These are phyloP conservation scores for Erythrocercus mccallii DNA, from an alignment of 2,113 vertebrate species.

Conservation along the genomic window DNA sequence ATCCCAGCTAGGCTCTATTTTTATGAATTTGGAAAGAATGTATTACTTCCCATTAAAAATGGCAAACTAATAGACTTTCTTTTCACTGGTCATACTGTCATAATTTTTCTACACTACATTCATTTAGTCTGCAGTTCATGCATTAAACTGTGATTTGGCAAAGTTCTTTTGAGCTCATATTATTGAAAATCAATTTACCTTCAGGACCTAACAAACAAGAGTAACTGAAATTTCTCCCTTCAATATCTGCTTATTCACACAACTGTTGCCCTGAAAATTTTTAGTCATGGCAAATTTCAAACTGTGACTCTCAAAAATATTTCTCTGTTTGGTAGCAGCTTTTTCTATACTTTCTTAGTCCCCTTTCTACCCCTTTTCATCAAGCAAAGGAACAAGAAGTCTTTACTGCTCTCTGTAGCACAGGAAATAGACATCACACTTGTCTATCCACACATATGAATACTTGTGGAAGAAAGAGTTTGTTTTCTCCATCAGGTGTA, in stretches of 20 bases:
- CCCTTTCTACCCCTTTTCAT: neutral
- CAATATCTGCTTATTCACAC: neutral
- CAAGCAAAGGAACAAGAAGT: neutral
- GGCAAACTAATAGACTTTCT: neutral
- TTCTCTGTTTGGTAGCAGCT: neutral
- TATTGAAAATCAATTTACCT: neutral
- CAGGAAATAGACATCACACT: neutral
- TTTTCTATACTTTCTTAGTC: neutral
- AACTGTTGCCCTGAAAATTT: neutral
- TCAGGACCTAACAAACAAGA: neutral
- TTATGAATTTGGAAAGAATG: neutral
- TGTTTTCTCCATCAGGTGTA: neutral
- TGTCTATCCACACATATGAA: neutral
- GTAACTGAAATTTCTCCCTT: neutral
- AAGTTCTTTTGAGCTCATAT: neutral
- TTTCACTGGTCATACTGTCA: neutral
- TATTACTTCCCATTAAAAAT: neutral
- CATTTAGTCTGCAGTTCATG: neutral
- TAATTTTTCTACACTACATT: neutral
- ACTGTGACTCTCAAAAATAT: neutral
- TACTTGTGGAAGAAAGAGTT: neutral
- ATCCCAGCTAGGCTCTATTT: neutral
- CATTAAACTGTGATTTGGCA: neutral
- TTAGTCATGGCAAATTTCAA: neutral
- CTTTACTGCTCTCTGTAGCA: neutral